Evolutionary conservation across 2,113 vertebrate genomes (phyloP).

Genomic region (Delphinus delphis): DNA sequence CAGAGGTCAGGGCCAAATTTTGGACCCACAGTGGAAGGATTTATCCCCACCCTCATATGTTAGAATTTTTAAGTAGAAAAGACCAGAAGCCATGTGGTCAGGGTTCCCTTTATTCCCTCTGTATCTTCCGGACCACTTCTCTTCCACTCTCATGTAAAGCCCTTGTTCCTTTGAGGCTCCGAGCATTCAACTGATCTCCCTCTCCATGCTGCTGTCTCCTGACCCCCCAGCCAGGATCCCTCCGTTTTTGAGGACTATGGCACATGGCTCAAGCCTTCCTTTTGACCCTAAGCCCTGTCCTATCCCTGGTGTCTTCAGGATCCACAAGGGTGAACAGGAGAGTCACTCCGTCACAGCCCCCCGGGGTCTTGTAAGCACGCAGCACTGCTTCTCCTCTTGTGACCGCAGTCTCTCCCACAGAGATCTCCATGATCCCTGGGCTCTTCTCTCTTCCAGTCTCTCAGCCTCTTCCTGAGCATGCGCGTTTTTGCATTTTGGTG

Average conservation of each 20-base stretch:
- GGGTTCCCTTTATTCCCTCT: neutral
- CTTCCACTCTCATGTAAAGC: neutral
- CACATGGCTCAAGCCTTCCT: neutral
- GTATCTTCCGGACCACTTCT: neutral
- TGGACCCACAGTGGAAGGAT: neutral
- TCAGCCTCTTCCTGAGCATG: neutral
- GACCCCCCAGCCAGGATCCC: neutral
- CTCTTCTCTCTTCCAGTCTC: neutral
- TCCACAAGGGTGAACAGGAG: neutral
- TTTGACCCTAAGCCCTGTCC: neutral
- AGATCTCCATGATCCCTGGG: too few species aligned
- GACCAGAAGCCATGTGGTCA: neutral
- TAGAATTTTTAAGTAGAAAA: neutral
- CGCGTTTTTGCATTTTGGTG: neutral
- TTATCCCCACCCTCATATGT: neutral
- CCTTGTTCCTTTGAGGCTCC: neutral
- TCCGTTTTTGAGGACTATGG: neutral
- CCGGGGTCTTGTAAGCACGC: neutral
- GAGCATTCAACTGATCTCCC: neutral
- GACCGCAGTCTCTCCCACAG: accelerated
- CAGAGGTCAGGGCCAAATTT: neutral
- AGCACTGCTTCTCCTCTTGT: neutral
- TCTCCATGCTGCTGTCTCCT: neutral
- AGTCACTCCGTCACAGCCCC: neutral
- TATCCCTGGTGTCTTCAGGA: neutral